These are phyloP conservation scores for Cichlasoma orientale DNA, from an alignment of 2,797 vertebrate species.

Conservation along the genomic window DNA sequence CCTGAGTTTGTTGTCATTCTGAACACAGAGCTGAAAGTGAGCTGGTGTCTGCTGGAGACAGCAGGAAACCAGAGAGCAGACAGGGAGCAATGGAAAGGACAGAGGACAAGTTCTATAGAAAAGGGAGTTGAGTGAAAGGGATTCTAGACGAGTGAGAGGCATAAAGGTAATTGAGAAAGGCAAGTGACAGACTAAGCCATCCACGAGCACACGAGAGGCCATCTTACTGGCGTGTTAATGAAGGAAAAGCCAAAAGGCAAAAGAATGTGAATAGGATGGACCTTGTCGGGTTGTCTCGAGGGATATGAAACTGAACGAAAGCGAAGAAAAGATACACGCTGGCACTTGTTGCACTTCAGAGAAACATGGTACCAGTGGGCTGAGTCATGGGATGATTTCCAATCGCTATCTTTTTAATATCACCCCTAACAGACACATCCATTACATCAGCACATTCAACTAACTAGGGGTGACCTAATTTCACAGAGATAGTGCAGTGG, in stretches of 20 bases:
- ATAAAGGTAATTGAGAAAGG: slow-evolving; percentile 39
- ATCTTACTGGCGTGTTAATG: slow-evolving; percentile 56
- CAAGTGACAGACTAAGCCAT: slow-evolving; percentile 30
- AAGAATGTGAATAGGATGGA: slow-evolving; percentile 42
- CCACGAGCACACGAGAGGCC: slow-evolving; percentile 2
- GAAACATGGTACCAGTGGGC: slow-evolving; percentile 12
- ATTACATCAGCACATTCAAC: slow-evolving; percentile 24
- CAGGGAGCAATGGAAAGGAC: slow-evolving; percentile 55
- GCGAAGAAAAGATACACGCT: slow-evolving; percentile 58
- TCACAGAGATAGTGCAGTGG: slow-evolving; percentile 24
- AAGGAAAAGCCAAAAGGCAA: slow-evolving; percentile 45
- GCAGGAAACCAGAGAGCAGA: slow-evolving; percentile 69
- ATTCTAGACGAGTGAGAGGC: slow-evolving; percentile 46
- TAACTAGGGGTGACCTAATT: slow-evolving; percentile 23
- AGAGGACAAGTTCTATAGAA: slow-evolving; percentile 51
- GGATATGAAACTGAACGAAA: slow-evolving; percentile 81
- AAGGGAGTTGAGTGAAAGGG: slow-evolving; percentile 50
- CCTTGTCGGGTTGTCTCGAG: slow-evolving; percentile 17
- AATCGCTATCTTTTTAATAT: slow-evolving; percentile 45
- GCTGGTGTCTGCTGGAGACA: slow-evolving; percentile 67
- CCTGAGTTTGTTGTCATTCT: slow-evolving; percentile 78
- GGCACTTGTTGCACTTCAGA: slow-evolving; percentile 55
- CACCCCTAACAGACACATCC: slow-evolving; percentile 10
- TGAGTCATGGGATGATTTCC: slow-evolving; percentile 39
- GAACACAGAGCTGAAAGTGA: slow-evolving; percentile 76